Conservation (phyloP, 2,888 invertebrate genomes). For the Oligia strigilis region DNA sequence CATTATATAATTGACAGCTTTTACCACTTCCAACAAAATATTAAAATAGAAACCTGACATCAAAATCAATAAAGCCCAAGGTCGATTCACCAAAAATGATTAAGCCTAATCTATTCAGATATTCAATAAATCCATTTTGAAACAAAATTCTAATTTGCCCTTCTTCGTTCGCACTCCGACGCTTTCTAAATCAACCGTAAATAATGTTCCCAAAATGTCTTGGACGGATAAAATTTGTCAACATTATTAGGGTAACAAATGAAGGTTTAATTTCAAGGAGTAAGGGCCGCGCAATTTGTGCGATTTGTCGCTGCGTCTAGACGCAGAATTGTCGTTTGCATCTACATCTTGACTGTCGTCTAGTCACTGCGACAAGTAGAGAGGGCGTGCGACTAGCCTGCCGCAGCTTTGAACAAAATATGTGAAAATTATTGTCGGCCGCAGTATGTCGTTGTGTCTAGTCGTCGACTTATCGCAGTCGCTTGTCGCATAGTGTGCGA, state of each 20-base stretch:
- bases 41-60: slow-evolving; percentile 13
- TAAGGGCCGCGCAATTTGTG: not conserved
- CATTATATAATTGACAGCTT: not conserved
- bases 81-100: slow-evolving; percentile 13
- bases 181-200: slow-evolving; percentile 54
- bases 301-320: not conserved
- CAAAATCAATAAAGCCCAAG: slow-evolving; percentile 24
- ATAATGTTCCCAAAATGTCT: slow-evolving; percentile 54
- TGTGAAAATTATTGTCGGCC: too few relatives aligned
- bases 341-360: not conserved
- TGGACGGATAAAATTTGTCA: slow-evolving; percentile 59
- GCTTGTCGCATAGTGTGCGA: not conserved
- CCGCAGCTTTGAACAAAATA: not conserved
- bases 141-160: slow-evolving; percentile 53
- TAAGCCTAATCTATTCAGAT: slow-evolving; percentile 46
- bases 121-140: slow-evolving; percentile 50
- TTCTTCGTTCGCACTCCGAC: slow-evolving; percentile 43
- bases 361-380: not conserved
- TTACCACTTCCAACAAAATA: not conserved
- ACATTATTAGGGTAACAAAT: slow-evolving; percentile 56
- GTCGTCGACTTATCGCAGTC: not conserved
- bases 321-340: not conserved
- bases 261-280: slow-evolving; percentile 46
- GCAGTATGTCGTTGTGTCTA: not conserved
- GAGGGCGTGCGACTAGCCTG: too few relatives aligned